Evolutionary conservation across 2,797 vertebrate species (phyloP).

Genomic region (Epinephelus malabaricus): DNA sequence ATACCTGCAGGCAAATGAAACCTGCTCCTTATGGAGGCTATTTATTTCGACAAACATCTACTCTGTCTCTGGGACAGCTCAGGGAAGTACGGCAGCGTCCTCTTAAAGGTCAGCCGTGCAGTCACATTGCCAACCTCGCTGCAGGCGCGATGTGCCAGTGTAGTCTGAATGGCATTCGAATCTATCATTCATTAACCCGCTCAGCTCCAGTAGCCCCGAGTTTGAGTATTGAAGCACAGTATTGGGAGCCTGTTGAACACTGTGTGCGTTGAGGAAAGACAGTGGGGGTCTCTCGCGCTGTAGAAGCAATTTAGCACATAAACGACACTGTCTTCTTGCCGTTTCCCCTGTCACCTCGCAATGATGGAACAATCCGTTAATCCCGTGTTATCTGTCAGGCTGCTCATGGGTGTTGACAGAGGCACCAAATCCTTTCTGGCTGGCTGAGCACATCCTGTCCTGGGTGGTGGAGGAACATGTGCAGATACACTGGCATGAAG

Average conservation of each 20-base stretch:
- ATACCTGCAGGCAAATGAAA: slow-evolving; percentile 79
- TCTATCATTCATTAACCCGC: slow-evolving; percentile 71
- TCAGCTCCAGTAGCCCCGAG: slow-evolving; percentile 46
- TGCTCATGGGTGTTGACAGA: slow-evolving; percentile 81
- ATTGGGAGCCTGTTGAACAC: slow-evolving; percentile 46
- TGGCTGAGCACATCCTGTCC: slow-evolving; percentile 75
- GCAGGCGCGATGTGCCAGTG: slow-evolving; percentile 49
- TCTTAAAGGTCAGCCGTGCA: slow-evolving; percentile 73
- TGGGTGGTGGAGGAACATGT: slow-evolving; percentile 68
- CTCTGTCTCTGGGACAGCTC: slow-evolving; percentile 52
- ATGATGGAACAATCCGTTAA: slow-evolving; percentile 84
- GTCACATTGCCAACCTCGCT: slow-evolving; percentile 34
- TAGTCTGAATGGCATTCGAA: slow-evolving; percentile 41
- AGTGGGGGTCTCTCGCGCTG: slow-evolving; percentile 55
- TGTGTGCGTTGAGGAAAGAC: slow-evolving; percentile 11
- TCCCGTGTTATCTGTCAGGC: slow-evolving; percentile 81
- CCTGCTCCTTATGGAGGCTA: slow-evolving; percentile 56
- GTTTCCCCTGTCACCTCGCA: slow-evolving; percentile 76
- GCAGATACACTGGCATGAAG: slow-evolving; percentile 45
- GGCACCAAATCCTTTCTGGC: slow-evolving; percentile 77
- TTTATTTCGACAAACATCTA: slow-evolving; percentile 75
- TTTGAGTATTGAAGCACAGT: slow-evolving; percentile 28
- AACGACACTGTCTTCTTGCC: slow-evolving; percentile 72
- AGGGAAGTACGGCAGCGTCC: slow-evolving; percentile 37
- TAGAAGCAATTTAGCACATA: slow-evolving; percentile 79